Evolutionary conservation across 2,797 vertebrate genomes (phyloP), one percentile per base, ranked within the genome.

Genomic region (Synanceia verrucosa): DNA sequence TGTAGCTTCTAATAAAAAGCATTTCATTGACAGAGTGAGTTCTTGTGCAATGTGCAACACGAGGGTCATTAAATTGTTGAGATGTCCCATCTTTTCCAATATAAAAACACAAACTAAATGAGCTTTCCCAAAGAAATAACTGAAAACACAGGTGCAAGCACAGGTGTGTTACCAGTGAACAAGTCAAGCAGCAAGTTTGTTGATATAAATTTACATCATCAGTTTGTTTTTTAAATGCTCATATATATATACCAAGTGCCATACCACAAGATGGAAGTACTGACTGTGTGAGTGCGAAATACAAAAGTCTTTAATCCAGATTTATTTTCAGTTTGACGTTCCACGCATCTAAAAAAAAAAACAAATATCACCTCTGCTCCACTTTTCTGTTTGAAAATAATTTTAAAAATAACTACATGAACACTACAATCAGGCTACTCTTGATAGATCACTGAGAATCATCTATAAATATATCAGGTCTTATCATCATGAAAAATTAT

Each of bases 281-380:
- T 28, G 19, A 46, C 23, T 39, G 39, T 36, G 39, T 48, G 34
- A 21, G 55, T 9, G 33, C 14, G 26, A 8, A 1, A 33, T 2
- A 4, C 23, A 29, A 28, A 5, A 16, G 3, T 24, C 24, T 56
- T 69, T 37, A 47, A 43, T 70, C 62, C 33, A 6, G n/a, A 78
- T 77, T 62, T 83, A 82, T 82, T 88, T 80, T 74, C 36, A 75
- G 65, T 47, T 60, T 65, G 52, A 84, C 55, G 26, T 58, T 56
- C 16, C 19, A 33, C 55, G 62, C 34, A 31, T 87, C 64, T 57
- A 37, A 29, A 81, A 60, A 81, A 60, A 23, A 47, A 3, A 68
- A 36, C 37, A 61, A 51, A 56, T 29, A 79, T 59, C 52, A 67
- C 58, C 53, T 51, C 56, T 50, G 78, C 51, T 76, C 58, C 56